Conservation (phyloP, 1,140 invertebrate genomes). For the Papilio polytes region DNA sequence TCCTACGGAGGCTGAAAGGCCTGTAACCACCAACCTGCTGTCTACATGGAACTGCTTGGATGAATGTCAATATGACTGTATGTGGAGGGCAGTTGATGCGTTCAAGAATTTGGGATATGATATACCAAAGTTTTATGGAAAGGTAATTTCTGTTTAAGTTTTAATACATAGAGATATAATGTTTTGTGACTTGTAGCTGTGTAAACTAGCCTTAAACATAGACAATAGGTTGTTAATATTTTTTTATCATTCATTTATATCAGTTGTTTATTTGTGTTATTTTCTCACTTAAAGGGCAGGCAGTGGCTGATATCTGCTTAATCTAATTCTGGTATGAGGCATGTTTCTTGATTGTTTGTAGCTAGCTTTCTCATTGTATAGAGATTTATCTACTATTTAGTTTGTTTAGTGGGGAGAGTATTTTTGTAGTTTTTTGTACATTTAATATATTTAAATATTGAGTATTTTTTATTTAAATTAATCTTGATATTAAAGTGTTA, state of each 20-base stretch:
- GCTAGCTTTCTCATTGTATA: neutral
- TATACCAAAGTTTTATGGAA: constrained; percentile 98
- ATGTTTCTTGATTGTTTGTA: neutral
- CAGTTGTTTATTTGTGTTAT: constrained; percentile 1
- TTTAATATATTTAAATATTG: too few species aligned
- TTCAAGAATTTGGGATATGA: constrained; percentile 88
- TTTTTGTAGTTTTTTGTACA: too few species aligned
- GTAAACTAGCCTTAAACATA: neutral
- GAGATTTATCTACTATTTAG: neutral
- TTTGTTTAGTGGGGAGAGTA: too few species aligned
- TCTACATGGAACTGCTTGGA: constrained; percentile 91
- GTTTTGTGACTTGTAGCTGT: neutral
- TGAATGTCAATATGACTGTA: constrained; percentile 95
- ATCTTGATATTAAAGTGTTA: too few species aligned
- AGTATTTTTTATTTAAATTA: too few species aligned
- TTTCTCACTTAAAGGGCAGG: constrained; percentile 5
- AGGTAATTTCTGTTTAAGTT: constrained; percentile 85
- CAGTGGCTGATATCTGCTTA: neutral
- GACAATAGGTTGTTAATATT: neutral
- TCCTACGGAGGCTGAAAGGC: constrained; percentile 69
- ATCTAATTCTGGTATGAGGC: neutral
- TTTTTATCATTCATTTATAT: constrained; percentile 14
- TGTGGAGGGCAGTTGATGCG: constrained; percentile 95
- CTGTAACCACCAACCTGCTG: constrained; percentile 84
- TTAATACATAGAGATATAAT: neutral